phyloP scores from a whole-genome alignment of 2,888 invertebrate genomes.

The Melanostoma scalare region DNA sequence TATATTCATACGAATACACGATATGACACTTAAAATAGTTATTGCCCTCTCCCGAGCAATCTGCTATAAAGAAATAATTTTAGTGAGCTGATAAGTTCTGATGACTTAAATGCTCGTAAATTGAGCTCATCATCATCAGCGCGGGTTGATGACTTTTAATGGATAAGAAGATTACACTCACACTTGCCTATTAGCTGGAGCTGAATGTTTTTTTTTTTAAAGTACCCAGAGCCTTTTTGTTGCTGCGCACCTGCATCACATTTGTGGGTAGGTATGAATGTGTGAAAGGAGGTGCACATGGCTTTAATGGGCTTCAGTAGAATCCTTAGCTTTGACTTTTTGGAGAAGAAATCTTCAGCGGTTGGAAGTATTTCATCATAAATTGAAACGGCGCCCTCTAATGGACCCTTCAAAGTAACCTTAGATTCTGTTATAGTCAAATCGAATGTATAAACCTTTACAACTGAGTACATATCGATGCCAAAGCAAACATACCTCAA shows the following conservation, averaged over 20 bases:
- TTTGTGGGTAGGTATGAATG: too few species aligned
- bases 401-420: too few species aligned
- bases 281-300: too few species aligned
- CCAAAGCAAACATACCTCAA: too few species aligned
- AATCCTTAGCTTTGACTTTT: too few species aligned
- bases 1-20: slow-evolving; percentile 55
- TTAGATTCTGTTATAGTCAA: too few species aligned
- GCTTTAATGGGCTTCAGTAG: too few species aligned
- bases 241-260: slow-evolving; percentile 17
- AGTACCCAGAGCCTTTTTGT: slow-evolving; percentile 27
- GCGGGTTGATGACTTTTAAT: slow-evolving; percentile 49
- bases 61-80: slow-evolving; percentile 28
- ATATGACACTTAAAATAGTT: slow-evolving; percentile 45
- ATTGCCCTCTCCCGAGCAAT: slow-evolving; percentile 4
- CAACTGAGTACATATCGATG: too few species aligned
- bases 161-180: slow-evolving; percentile 40
- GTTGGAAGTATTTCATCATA: too few species aligned
- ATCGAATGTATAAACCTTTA: too few species aligned
- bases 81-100: slow-evolving; percentile 49
- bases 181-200: background rate
- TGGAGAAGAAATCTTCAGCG: too few species aligned
- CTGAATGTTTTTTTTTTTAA: background rate
- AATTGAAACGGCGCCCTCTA: too few species aligned
- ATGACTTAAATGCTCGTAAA: slow-evolving; percentile 57
- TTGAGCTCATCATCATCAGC: slow-evolving; percentile 52